Evolutionary conservation across 2,113 vertebrate species (phyloP).

Genomic region (Bubo blakistoni): DNA sequence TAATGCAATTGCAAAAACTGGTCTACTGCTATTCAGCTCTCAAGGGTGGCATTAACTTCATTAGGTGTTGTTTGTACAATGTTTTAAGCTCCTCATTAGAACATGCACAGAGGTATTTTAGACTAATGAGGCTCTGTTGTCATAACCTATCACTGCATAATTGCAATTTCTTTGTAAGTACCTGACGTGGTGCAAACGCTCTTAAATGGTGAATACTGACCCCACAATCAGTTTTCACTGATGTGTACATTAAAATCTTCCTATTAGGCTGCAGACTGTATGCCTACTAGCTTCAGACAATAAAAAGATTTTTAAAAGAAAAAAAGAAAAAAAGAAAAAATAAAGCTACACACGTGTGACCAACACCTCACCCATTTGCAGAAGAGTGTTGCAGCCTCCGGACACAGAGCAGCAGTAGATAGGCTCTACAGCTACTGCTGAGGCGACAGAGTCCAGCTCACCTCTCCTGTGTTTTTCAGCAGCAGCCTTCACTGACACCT

Average conservation of each 20-base stretch:
- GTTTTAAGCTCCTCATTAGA: conserved; percentile 34
- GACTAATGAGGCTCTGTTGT: background rate
- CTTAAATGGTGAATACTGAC: background rate
- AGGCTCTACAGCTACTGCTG: background rate
- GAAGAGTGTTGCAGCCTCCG: background rate
- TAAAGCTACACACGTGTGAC: fast-evolving
- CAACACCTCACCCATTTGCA: background rate
- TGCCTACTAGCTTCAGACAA: background rate
- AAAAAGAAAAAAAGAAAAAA: background rate
- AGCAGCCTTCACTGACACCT: background rate
- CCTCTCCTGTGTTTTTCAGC: background rate
- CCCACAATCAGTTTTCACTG: background rate
- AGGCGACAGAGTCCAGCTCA: background rate
- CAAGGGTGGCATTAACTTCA: conserved; percentile 14
- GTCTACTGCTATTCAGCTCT: background rate
- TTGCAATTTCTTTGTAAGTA: background rate
- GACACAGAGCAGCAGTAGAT: background rate
- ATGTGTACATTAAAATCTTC: background rate
- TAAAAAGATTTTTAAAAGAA: background rate
- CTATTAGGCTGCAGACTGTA: background rate
- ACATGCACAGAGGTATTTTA: background rate
- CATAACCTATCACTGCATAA: background rate
- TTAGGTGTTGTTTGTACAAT: conserved; percentile 26
- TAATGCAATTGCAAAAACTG: conserved; percentile 33
- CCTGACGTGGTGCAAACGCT: background rate